phyloP scores from a whole-genome alignment of 2,888 invertebrate genomes.

The Mythimna vitellina region DNA sequence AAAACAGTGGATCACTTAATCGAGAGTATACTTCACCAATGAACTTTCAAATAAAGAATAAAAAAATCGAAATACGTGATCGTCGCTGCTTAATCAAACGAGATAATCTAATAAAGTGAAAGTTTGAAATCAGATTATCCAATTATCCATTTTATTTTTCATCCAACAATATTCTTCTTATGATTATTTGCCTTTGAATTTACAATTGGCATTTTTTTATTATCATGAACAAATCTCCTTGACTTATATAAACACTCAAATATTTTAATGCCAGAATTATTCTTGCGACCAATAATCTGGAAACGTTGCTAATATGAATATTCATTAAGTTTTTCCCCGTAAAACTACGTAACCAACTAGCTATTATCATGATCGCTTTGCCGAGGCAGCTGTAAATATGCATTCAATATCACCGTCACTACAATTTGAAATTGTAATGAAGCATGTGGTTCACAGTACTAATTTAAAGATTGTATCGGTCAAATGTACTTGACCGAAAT shows the following conservation, averaged over 20 bases:
- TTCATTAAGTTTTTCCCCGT: slow-evolving; percentile 53
- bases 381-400: slow-evolving; percentile 31
- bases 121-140: slow-evolving; percentile 2
- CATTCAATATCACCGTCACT: slow-evolving; percentile 37
- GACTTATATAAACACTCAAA: slow-evolving; percentile 42
- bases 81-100: neutral
- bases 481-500: slow-evolving; percentile 15
- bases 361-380: slow-evolving; percentile 47
- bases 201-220: neutral
- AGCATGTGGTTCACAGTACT: slow-evolving; percentile 10
- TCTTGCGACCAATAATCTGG: slow-evolving; percentile 46
- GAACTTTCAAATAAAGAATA: neutral
- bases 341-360: slow-evolving; percentile 40
- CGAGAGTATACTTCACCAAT: neutral
- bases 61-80: neutral
- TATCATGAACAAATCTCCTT: slow-evolving; percentile 26
- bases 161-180: neutral
- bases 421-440: slow-evolving; percentile 38
- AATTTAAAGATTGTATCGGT: slow-evolving; percentile 17
- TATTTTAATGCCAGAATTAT: slow-evolving; percentile 42
- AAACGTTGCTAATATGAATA: slow-evolving; percentile 59
- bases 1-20: neutral
- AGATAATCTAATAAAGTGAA: neutral
- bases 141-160: neutral
- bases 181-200: neutral